Conservation (phyloP, 2,113 vertebrate genomes). For the Mola mola region DNA sequence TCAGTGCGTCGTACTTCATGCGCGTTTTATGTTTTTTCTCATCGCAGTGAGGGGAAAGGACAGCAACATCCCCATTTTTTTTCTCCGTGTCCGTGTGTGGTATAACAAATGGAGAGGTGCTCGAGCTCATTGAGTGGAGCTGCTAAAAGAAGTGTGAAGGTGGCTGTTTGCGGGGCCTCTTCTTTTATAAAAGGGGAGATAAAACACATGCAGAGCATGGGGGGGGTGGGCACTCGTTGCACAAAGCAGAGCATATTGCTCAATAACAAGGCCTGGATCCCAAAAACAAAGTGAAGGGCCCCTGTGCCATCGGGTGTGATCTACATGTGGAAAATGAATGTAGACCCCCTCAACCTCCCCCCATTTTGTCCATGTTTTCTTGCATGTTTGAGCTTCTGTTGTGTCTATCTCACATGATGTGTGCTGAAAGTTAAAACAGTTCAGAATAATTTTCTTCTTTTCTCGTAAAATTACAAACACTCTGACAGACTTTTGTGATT, state of each 20-base stretch:
- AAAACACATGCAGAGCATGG: constrained; percentile 60
- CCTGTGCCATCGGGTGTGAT: constrained; percentile 18
- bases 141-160: constrained; percentile 62
- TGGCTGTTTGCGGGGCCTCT: constrained; percentile 61
- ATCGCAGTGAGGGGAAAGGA: constrained; percentile 30
- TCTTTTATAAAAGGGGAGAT: constrained; percentile 60
- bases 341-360: not conserved
- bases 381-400: constrained; percentile 26
- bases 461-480: not conserved
- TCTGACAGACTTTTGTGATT: not conserved
- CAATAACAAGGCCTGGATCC: constrained; percentile 55
- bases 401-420: constrained; percentile 7
- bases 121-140: constrained; percentile 43
- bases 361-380: constrained; percentile 15
- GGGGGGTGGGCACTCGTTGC: constrained; percentile 41
- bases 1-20: not conserved
- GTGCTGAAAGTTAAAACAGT: too few species aligned
- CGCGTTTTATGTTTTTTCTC: constrained; percentile 14
- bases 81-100: constrained; percentile 10
- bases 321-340: constrained; percentile 20
- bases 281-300: constrained; percentile 43
- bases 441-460: not conserved
- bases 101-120: constrained; percentile 53
- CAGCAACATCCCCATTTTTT: constrained; percentile 20
- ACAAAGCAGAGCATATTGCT: constrained; percentile 59